phyloP scores from a whole-genome alignment of 2,113 vertebrate species.

The Baryphthengus martii region DNA sequence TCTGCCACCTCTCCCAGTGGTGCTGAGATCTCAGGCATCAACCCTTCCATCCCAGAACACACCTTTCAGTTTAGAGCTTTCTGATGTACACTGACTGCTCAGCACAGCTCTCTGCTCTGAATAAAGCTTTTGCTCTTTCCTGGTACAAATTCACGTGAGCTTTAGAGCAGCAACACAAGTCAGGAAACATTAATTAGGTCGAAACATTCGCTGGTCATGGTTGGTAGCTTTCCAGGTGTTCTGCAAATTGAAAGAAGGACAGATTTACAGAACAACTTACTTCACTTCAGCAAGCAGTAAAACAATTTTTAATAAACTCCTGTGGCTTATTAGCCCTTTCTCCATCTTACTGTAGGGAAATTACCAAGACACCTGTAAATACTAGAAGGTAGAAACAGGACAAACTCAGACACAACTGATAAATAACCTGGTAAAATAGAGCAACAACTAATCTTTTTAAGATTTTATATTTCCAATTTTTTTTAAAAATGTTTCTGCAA shows the following conservation, averaged over 20 bases:
- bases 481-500: background rate
- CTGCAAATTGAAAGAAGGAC: background rate
- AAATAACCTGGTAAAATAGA: background rate
- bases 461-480: background rate
- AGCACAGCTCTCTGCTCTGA: background rate
- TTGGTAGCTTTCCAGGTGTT: background rate
- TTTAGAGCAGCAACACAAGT: background rate
- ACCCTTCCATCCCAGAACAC: background rate
- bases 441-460: background rate
- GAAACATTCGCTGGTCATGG: background rate
- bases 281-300: background rate
- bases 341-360: background rate
- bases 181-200: background rate
- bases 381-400: background rate
- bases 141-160: background rate
- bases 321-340: background rate
- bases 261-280: background rate
- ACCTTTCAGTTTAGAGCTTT: background rate
- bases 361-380: background rate
- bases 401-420: background rate
- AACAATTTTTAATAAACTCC: background rate
- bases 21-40: background rate
- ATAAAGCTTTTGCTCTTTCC: background rate
- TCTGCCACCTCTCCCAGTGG: background rate
- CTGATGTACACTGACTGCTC: accelerated